Evolutionary conservation across 2,888 invertebrate species (phyloP).

Genomic region (Hipparchia sbordonii): DNA sequence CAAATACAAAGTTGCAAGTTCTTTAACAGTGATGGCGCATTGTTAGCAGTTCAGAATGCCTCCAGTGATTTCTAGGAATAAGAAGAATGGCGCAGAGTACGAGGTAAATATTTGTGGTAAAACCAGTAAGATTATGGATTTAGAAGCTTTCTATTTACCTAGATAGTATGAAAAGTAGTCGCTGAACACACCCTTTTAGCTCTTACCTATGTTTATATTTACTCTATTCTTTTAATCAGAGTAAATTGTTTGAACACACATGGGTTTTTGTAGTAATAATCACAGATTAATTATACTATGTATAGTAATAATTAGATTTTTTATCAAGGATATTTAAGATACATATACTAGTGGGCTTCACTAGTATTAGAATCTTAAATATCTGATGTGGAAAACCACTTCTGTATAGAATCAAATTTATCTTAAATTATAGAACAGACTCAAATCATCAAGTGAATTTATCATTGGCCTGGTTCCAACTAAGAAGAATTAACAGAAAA

Average conservation of each 20-base stretch:
- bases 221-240: neutral
- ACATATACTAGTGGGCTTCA: too few species aligned
- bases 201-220: neutral
- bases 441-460: too few species aligned
- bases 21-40: slow-evolving; percentile 3
- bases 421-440: too few species aligned
- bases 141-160: slow-evolving; percentile 35
- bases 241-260: neutral
- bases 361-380: too few species aligned
- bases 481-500: too few species aligned
- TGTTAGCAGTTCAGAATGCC: slow-evolving; percentile 58
- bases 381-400: too few species aligned
- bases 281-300: too few species aligned
- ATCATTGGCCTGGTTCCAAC: too few species aligned
- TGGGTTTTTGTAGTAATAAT: too few species aligned
- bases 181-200: slow-evolving; percentile 23
- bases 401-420: too few species aligned
- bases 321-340: too few species aligned
- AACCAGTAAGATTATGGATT: slow-evolving; percentile 36
- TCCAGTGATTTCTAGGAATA: slow-evolving; percentile 75
- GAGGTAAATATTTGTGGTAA: slow-evolving; percentile 65
- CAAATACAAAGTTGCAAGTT: slow-evolving; percentile 1
- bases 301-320: too few species aligned
- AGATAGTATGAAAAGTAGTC: slow-evolving; percentile 14
- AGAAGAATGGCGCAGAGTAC: slow-evolving; percentile 76